Evolutionary conservation across 2,113 vertebrate genomes (phyloP), one percentile per base, ranked within the genome.

Genomic region (Oreotrochilus melanogaster): DNA sequence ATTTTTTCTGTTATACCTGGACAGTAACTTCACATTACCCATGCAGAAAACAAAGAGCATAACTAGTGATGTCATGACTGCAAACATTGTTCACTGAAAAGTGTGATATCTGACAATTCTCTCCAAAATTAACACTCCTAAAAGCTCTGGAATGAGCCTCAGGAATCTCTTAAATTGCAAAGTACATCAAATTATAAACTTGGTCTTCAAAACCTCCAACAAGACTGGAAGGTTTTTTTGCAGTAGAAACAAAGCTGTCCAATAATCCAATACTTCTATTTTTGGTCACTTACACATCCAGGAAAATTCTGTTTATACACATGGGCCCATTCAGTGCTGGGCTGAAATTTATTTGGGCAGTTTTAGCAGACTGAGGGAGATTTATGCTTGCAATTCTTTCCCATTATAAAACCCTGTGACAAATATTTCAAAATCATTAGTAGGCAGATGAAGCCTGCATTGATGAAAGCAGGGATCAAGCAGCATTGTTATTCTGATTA

Each of bases 401-500:
- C n/a, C 73, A 74, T 33, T 75, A 56, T 61, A 86, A 85, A 85
- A 42, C 19, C 25, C 6, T 43, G 80, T 67, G 43, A 81, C 70
- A 96, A 88, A 86, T 92, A 93, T 71, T 79, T 80, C 81, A 86
- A 78, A 90, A 81, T 88, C 78, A 95, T 73, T 79, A 74, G 74
- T 54, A 70, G 24, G 89, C 24, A 73, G 35, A 92, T 69, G 47
- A 92, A 96, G 35, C 14, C n/a, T 72, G 13, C 6, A 4, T 60
- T 10, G 2, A 1, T 80, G 62, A 75, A 91, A 81, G 62, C 0
- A 0, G 54, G 39, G 82, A 87, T 73, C 54, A 86, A 88, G 60
- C 78, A 82, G n/a, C 33, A 79, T 4, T 89, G 60, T 72, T 95
- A 92, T 83, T 71, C 37, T 58, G 67, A 94, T 76, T 71, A 60